Evolutionary conservation across 2,797 vertebrate species (phyloP), one percentile per base, ranked within the genome.

Genomic region (Pygocentrus nattereri): DNA sequence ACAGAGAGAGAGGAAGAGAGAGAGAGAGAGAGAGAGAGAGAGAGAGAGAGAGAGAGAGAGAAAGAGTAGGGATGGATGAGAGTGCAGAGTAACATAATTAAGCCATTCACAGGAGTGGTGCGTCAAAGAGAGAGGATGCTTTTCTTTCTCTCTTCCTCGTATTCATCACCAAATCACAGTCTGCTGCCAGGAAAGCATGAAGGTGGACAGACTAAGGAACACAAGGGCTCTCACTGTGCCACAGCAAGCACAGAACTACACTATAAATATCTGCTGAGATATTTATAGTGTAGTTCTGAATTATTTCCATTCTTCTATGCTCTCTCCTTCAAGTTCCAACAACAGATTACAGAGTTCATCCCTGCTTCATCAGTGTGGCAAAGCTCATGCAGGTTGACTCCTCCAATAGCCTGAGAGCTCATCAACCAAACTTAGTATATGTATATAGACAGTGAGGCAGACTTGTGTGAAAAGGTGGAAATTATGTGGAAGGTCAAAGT

Each of bases 171-270:
- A 76, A 80, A 10, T 23, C 23, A 52, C 47, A 34, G 30, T 25
- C 21, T 76, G 56, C 41, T 61, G 80, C 16, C 31, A 50, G 23
- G 25, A 76, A n/a, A 77, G 47, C 67, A 47, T 47, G 7, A 30
- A 27, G 64, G 34, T 68, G 25, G 47, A 49, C 31, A 49, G 23
- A 25, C 16, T 56, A 58, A 76, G 25, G 72, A 64, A 49, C 49
- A 77, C 44, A 75, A 76, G 71, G 52, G 59, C 4, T 68, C n/a
- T 15, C 21, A 31, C 38, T 68, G 61, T 80, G 31, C 59, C 31
- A 67, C 7, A 30, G 15, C 79, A 76, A 30, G 21, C 64, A 61
- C 27, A 81, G 27, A 68, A 23, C 61, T 30, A 13, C 31, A 74
- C 18, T 49, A 49, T 54, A 77, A 54, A 58, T n/a, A 12, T 58